Percentiles rank a stretch among this genome's conserved stretches.
Conservation (phyloP, 2,113 vertebrate genomes). For the Barbus barbus region DNA sequence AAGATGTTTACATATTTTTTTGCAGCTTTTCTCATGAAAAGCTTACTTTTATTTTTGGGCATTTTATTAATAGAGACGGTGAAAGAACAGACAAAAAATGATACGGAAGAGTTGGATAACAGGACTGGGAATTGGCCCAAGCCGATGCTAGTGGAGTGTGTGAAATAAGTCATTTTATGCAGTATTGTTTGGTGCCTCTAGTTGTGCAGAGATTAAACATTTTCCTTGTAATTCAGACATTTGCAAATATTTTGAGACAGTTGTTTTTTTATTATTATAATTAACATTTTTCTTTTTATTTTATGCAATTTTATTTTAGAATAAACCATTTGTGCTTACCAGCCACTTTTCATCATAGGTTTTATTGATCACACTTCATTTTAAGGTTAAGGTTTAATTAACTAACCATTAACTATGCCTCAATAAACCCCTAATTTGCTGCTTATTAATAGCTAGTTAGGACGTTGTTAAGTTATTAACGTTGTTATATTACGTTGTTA, state of each 20-base stretch:
- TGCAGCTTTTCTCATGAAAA: not conserved
- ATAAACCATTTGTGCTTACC: too few species aligned
- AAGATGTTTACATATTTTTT: not conserved
- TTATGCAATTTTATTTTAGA: not conserved
- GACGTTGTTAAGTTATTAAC: too few species aligned
- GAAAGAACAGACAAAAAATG: not conserved
- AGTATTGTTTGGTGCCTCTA: not conserved
- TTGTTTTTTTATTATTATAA: not conserved
- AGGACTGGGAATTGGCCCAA: not conserved
- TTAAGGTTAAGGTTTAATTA: too few species aligned
- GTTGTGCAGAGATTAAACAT: not conserved
- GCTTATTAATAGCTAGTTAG: too few species aligned
- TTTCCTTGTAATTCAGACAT: not conserved
- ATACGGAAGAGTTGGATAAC: not conserved
- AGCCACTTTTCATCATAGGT: too few species aligned
- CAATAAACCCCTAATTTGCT: too few species aligned
- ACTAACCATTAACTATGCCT: too few species aligned
- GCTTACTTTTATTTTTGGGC: not conserved
- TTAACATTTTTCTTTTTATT: not conserved
- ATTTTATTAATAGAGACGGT: constrained; percentile 2
- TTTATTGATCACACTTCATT: too few species aligned
- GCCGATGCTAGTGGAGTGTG: not conserved
- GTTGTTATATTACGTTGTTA: too few species aligned
- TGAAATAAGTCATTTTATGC: not conserved
- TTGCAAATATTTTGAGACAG: not conserved